These are phyloP conservation scores for Galago senegalensis DNA, from an alignment of 2,797 vertebrate genomes.

Conservation along the genomic window DNA sequence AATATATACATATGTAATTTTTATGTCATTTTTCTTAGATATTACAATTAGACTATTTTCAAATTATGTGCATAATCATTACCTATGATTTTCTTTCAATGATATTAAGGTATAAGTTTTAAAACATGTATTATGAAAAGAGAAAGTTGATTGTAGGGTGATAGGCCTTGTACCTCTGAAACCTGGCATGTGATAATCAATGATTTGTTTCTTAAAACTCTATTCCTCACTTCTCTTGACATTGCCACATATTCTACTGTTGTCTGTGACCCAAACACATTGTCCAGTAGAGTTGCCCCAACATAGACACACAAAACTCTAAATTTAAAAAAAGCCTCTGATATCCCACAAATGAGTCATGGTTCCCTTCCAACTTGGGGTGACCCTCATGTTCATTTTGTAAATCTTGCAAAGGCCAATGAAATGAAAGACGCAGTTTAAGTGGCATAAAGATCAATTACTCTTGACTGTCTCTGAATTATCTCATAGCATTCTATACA, in stretches of 20 bases:
- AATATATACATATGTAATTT: neutral
- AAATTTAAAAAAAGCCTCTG: neutral
- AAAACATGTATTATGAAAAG: neutral
- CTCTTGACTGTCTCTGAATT: neutral
- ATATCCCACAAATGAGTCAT: neutral
- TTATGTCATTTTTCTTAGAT: neutral
- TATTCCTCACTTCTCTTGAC: neutral
- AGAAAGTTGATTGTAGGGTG: neutral
- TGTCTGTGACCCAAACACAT: neutral
- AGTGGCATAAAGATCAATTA: neutral
- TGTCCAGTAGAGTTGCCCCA: neutral
- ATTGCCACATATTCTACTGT: neutral
- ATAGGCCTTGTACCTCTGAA: neutral
- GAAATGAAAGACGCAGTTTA: neutral
- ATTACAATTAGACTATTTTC: neutral
- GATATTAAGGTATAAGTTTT: neutral
- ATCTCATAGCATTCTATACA: neutral
- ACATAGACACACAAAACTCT: neutral
- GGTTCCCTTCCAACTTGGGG: neutral
- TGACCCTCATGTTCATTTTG: neutral
- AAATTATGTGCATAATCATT: neutral
- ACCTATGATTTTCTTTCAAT: slow-evolving; percentile 45
- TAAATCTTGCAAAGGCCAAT: neutral
- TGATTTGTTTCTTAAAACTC: neutral
- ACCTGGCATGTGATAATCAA: neutral